These are phyloP conservation scores for Apotomis betuletana DNA, from an alignment of 2,888 invertebrate species.

Conservation along the genomic window DNA sequence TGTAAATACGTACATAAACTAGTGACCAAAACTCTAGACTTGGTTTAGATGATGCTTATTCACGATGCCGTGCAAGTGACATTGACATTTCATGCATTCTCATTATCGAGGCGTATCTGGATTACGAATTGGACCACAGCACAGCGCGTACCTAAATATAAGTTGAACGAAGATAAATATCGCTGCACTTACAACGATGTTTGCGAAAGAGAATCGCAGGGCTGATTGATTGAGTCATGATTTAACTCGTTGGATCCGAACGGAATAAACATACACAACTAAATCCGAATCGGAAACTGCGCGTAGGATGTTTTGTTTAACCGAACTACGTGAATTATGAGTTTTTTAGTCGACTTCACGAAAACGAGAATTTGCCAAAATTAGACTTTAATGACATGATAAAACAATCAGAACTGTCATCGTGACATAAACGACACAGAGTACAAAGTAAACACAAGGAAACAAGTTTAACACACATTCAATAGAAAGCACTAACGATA, in stretches of 20 bases:
- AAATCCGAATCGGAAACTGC: conserved; percentile 4
- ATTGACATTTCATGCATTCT: background rate
- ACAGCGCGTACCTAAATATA: background rate
- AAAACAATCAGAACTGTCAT: background rate
- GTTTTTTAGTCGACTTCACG: background rate
- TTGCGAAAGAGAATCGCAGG: background rate
- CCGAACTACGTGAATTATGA: conserved; percentile 9
- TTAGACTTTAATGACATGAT: background rate
- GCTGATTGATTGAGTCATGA: conserved; percentile 15
- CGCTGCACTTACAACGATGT: background rate
- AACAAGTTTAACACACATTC: background rate
- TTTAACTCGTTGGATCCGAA: conserved; percentile 9
- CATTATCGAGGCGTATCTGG: background rate
- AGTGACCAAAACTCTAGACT: too few relatives aligned
- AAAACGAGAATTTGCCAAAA: background rate
- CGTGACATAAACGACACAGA: background rate
- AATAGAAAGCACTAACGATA: too few relatives aligned
- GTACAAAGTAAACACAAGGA: background rate
- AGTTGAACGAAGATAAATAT: background rate
- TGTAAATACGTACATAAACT: too few relatives aligned
- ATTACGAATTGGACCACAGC: background rate
- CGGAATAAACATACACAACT: conserved; percentile 16
- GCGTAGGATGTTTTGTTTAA: conserved; percentile 27
- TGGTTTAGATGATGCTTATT: too few relatives aligned
- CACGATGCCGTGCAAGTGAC: background rate